Base-by-base conservation (phyloP, 2,888 invertebrate species). In the Dysmachus trigonus region DNA sequence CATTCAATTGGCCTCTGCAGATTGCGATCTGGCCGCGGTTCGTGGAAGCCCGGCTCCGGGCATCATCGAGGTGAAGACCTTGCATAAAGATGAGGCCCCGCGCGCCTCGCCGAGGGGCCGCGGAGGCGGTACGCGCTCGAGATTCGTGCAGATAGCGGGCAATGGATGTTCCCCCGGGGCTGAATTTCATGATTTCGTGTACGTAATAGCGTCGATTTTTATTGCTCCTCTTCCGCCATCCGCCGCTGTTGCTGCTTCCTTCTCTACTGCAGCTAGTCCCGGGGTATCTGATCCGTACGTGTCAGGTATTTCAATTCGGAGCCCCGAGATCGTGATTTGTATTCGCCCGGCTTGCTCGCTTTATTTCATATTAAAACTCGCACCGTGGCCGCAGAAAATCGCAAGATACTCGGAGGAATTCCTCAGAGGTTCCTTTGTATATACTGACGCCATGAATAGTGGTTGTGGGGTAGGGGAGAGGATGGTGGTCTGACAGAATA, bases 301-400 rank as follows among this genome's bases (percentile, higher is more conserved):
- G 79, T 79, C 79, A 79, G 79, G 79, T 79, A 79, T 79, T 79
- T 79, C 79, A 79, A 79, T 79, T 79, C 47, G 47, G 76, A 47
- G 79, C 79, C 76, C 77, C 51, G 38, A 51, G 86, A 76, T 84
- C 86, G 85, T 87, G 87, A 87, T 87, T 87, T 87, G 85, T 87
- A 87, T 87, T 85, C 87, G 77, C 79, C 47, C 38, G 85, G 85
- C 35, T 82, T 76, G 47, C 82, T 53, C 27, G 79, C 22, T 79
- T 79, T 79, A 47, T 79, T 47, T 79, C 79, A 51, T 79, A 79
- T 79, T 51, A 47, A 79, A 47, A 79, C 47, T 51, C 30, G 76
- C 79, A 51, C 47, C 79, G 51, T 51, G 27, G 76, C 35, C 22
- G 27, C 79, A 41, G 31, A 41, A 79, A 79, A 51, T 79, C 79